A percentile compares a stretch with the other conserved stretches of the same genome.
Evolutionary conservation across 2,797 vertebrate genomes (phyloP).

Genomic region (Chanos chanos): DNA sequence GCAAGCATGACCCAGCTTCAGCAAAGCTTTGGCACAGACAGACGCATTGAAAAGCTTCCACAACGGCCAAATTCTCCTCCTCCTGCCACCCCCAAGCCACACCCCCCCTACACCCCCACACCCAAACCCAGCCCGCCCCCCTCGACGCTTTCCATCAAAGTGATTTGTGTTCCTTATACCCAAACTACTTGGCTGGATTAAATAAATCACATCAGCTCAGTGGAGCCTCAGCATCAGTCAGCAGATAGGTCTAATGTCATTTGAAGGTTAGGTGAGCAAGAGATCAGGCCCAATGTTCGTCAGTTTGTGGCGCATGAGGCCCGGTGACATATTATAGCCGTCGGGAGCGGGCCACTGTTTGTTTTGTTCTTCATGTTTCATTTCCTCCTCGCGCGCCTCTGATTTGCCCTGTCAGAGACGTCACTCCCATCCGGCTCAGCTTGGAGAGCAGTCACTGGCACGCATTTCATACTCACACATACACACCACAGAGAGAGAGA

Average conservation of each 20-base stretch:
- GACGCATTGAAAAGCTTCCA: too few relatives aligned
- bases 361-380: conserved; percentile 56
- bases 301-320: conserved; percentile 5
- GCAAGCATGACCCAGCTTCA: not conserved
- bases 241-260: conserved; percentile 60
- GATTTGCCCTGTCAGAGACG: conserved; percentile 9
- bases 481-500: conserved; percentile 32
- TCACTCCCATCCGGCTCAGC: conserved; percentile 10
- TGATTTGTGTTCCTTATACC: conserved; percentile 63
- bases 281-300: conserved; percentile 37
- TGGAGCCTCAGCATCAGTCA: conserved; percentile 51
- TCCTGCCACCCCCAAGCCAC: not conserved
- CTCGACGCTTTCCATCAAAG: conserved; percentile 48
- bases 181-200: conserved; percentile 54
- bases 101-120: not conserved
- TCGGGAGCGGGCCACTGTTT: conserved; percentile 27
- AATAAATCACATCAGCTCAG: conserved; percentile 64
- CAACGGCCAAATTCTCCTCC: not conserved
- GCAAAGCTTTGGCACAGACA: not conserved
- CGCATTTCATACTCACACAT: conserved; percentile 34
- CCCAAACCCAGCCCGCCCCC: not conserved
- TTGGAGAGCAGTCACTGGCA: conserved; percentile 16
- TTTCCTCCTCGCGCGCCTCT: conserved; percentile 15
- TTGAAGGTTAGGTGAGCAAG: conserved; percentile 65
- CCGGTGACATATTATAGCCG: conserved; percentile 43